phyloP scores from a whole-genome alignment of 2,888 invertebrate genomes.

The Aradus depressus region DNA sequence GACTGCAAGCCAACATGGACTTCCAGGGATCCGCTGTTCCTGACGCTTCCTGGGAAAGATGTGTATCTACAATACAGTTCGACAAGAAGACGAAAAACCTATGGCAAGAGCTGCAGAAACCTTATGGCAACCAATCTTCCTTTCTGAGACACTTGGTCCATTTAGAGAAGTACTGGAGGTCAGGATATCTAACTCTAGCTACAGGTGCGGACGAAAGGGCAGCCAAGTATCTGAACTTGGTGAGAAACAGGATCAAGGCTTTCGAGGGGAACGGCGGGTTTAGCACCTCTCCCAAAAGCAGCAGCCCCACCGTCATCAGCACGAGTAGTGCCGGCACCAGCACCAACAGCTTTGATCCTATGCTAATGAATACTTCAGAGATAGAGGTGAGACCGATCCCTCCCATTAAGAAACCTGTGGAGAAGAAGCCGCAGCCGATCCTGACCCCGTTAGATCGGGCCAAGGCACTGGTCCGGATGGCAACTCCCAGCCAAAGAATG shows the following conservation, averaged over 20 bases:
- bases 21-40: conserved; percentile 54
- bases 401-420: conserved; percentile 3
- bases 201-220: conserved; percentile 63
- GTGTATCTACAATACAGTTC: conserved; percentile 65
- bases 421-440: conserved; percentile 1
- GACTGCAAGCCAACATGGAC: conserved; percentile 61
- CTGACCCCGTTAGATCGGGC: conserved; percentile 22
- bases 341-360: conserved; percentile 23
- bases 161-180: conserved; percentile 71
- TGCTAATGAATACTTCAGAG: conserved; percentile 24
- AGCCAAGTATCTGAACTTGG: conserved; percentile 64
- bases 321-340: conserved; percentile 22
- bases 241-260: conserved; percentile 63
- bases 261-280: conserved; percentile 45
- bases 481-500: conserved; percentile 8
- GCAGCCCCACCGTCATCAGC: conserved; percentile 17
- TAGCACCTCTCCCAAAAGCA: conserved; percentile 1
- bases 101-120: conserved; percentile 65
- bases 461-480: conserved; percentile 24
- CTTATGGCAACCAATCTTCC: conserved; percentile 78
- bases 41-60: conserved; percentile 66
- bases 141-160: conserved; percentile 70
- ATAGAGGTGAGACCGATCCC: conserved; percentile 20
- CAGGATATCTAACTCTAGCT: conserved; percentile 63
- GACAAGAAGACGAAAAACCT: conserved; percentile 68